phyloP scores from a whole-genome alignment of 2,888 invertebrate species.

The Amiota minor region DNA sequence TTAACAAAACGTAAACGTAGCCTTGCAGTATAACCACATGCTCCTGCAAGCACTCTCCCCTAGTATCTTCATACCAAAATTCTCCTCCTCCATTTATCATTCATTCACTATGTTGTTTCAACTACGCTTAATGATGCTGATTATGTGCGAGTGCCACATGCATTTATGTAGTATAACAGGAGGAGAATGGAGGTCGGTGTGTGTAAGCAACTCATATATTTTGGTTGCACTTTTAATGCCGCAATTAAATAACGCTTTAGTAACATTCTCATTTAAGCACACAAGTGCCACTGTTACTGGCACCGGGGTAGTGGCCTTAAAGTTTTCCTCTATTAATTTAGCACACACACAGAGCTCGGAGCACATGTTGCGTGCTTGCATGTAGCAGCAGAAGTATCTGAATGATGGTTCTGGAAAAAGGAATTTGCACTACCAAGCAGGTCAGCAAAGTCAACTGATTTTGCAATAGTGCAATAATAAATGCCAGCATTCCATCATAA shows the following conservation, averaged over 20 bases:
- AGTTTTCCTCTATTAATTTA: too few relatives aligned
- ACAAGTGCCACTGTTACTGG: too few relatives aligned
- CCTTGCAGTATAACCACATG: slow-evolving; percentile 7
- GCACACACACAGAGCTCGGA: too few relatives aligned
- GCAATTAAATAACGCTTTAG: slow-evolving; percentile 11
- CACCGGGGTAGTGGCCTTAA: too few relatives aligned
- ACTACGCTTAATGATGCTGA: slow-evolving; percentile 41
- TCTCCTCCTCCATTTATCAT: not conserved
- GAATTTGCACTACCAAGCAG: not conserved
- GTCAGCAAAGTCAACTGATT: not conserved
- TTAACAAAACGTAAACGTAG: slow-evolving; percentile 32
- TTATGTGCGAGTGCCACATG: slow-evolving; percentile 29
- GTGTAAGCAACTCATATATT: not conserved
- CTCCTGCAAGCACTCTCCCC: slow-evolving; percentile 4
- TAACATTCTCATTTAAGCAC: too few relatives aligned
- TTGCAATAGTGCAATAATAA: slow-evolving; percentile 10
- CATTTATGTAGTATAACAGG: not conserved
- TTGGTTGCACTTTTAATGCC: slow-evolving; percentile 2
- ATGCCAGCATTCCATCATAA: not conserved
- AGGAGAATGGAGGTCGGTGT: too few relatives aligned
- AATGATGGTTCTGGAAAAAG: too few relatives aligned
- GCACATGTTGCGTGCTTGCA: too few relatives aligned
- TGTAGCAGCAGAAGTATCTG: too few relatives aligned
- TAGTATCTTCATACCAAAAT: not conserved
- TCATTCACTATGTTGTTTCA: not conserved